Evolutionary conservation across 2,113 vertebrate genomes (phyloP).

Genomic region (Bubo blakistoni): DNA sequence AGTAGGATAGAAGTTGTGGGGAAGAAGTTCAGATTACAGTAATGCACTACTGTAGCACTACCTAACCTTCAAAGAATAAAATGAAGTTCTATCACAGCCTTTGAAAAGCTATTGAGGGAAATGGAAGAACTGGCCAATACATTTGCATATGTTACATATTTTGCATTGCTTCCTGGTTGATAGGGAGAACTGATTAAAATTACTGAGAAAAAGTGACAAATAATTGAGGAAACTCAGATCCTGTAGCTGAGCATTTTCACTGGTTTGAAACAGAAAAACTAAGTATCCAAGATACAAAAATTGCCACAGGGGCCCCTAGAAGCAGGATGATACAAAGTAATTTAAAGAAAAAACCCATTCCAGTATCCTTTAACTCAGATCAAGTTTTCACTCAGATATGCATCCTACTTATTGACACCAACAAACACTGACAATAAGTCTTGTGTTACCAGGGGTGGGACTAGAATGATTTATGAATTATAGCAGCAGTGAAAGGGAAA

Average conservation of each 20-base stretch:
- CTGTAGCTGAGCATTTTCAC: neutral
- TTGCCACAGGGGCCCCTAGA: neutral
- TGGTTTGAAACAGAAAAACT: neutral
- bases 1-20: neutral
- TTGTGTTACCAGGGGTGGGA: neutral
- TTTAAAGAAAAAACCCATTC: neutral
- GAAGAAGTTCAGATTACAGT: neutral
- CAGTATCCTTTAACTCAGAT: neutral
- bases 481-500: conserved; percentile 7
- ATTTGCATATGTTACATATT: neutral
- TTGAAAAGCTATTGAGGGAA: neutral
- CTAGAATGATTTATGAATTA: conserved; percentile 6
- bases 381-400: neutral
- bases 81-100: neutral
- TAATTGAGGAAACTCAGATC: neutral
- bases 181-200: neutral
- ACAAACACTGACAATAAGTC: neutral
- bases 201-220: neutral
- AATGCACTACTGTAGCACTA: neutral
- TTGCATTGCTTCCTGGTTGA: neutral
- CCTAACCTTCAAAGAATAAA: neutral
- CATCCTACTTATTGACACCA: neutral
- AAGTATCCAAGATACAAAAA: neutral
- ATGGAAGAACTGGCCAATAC: neutral
- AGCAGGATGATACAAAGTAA: neutral